Evolutionary conservation across 2,888 invertebrate genomes (phyloP).

Genomic region (Nomada fabriciana): DNA sequence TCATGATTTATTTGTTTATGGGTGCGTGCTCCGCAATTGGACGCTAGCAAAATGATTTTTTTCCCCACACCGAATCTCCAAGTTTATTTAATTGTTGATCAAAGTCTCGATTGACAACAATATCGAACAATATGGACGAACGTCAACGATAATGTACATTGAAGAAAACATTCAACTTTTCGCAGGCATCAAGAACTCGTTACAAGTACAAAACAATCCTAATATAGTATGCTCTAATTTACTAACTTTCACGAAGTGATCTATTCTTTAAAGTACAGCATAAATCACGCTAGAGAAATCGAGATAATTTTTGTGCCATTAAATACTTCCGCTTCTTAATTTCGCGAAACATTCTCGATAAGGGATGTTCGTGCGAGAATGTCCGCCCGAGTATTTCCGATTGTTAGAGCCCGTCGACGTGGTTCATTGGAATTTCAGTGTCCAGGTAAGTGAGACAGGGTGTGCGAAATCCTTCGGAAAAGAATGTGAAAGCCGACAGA

Average conservation of each 20-base stretch:
- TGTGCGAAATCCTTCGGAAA: conserved; percentile 27
- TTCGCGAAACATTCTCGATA: not conserved
- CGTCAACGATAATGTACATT: not conserved
- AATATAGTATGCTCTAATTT: too few species aligned
- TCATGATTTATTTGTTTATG: too few species aligned
- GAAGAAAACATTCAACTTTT: not conserved
- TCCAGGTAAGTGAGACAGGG: conserved; percentile 2
- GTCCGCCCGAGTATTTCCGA: not conserved
- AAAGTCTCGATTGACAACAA: too few species aligned
- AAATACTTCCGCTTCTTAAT: not conserved
- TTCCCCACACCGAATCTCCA: too few species aligned
- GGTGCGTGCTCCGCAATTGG: too few species aligned
- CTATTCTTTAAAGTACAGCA: not conserved
- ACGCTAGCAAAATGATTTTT: too few species aligned
- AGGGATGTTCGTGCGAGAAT: not conserved
- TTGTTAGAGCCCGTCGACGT: not conserved
- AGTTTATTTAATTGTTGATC: too few species aligned
- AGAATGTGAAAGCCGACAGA: conserved; percentile 53
- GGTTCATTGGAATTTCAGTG: conserved; percentile 13
- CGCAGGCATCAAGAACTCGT: not conserved
- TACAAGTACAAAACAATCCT: too few species aligned
- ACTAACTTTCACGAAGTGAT: too few species aligned
- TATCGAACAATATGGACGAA: too few species aligned
- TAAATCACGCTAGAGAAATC: not conserved
- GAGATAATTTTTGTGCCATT: not conserved